phyloP scores from a whole-genome alignment of 2,888 invertebrate species.

The Atrina japonica region DNA sequence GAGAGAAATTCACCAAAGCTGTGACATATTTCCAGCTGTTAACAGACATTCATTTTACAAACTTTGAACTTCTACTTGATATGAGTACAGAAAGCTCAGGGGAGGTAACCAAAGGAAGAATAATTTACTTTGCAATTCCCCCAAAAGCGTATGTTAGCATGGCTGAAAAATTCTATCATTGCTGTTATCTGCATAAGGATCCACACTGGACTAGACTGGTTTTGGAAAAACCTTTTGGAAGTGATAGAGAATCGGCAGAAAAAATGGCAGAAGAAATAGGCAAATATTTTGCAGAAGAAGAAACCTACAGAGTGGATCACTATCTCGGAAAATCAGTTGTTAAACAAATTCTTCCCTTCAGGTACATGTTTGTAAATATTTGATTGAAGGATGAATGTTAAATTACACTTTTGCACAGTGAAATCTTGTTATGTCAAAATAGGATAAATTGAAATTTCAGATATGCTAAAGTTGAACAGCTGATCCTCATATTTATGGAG shows the following conservation, averaged over 20 bases:
- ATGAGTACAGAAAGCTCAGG: slow-evolving; percentile 2
- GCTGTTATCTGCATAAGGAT: slow-evolving; percentile 47
- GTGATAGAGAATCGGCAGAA: slow-evolving; percentile 91
- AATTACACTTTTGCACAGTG: not conserved
- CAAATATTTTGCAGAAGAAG: slow-evolving; percentile 87
- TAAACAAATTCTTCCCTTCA: slow-evolving; percentile 76
- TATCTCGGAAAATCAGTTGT: slow-evolving; percentile 88
- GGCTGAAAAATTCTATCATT: slow-evolving; percentile 51
- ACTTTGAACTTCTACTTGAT: slow-evolving; percentile 32
- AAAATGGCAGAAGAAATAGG: slow-evolving; percentile 91
- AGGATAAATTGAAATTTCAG: not conserved
- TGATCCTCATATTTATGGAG: too few species aligned
- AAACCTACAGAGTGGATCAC: slow-evolving; percentile 98
- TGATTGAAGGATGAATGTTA: not conserved
- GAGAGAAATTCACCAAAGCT: slow-evolving; percentile 66
- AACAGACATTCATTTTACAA: slow-evolving; percentile 64
- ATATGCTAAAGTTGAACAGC: too few species aligned
- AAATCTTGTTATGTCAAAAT: not conserved
- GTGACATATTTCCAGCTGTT: slow-evolving; percentile 69
- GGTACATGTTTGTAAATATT: too few species aligned
- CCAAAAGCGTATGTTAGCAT: slow-evolving; percentile 68
- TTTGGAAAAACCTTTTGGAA: slow-evolving; percentile 99
- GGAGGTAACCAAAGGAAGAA: slow-evolving; percentile 50
- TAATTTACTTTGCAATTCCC: slow-evolving; percentile 77
- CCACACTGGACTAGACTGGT: slow-evolving; percentile 92